Percentiles rank a stretch among this genome's conserved stretches.
Evolutionary conservation across 2,797 vertebrate genomes (phyloP).

Genomic region (Lacerta agilis): DNA sequence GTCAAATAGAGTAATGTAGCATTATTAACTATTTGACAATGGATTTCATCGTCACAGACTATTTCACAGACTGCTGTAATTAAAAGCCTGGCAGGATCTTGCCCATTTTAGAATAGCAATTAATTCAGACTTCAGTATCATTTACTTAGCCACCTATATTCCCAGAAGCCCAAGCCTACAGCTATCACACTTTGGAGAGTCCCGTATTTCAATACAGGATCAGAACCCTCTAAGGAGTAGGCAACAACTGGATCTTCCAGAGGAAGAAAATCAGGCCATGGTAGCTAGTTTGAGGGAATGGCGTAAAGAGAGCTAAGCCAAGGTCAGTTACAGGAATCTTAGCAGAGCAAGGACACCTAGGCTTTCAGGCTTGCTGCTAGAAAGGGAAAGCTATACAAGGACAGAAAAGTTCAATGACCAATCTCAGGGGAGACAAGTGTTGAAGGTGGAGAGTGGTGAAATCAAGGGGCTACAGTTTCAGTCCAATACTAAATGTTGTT

Average conservation of each 20-base stretch:
- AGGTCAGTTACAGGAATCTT: background rate
- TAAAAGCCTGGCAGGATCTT: background rate
- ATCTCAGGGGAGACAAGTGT: background rate
- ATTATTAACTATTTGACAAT: background rate
- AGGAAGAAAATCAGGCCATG: background rate
- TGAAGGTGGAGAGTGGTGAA: background rate
- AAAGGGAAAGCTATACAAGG: background rate
- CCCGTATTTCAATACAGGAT: background rate
- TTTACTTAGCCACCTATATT: background rate
- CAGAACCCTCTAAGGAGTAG: background rate
- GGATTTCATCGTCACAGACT: background rate
- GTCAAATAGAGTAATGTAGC: too few relatives aligned
- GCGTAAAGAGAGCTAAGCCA: too few relatives aligned
- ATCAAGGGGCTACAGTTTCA: background rate
- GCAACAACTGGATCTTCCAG: background rate
- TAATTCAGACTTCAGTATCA: background rate
- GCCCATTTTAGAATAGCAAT: background rate
- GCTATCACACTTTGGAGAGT: background rate
- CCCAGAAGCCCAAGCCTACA: background rate
- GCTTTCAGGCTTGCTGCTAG: background rate
- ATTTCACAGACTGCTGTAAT: background rate
- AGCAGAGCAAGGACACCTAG: background rate
- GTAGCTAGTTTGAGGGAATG: background rate
- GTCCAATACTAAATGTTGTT: background rate
- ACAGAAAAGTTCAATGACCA: background rate